Percentiles rank a stretch among this genome's conserved stretches.
These are phyloP conservation scores for Cephus runcator DNA, from an alignment of 2,888 invertebrate genomes.

Conservation along the genomic window DNA sequence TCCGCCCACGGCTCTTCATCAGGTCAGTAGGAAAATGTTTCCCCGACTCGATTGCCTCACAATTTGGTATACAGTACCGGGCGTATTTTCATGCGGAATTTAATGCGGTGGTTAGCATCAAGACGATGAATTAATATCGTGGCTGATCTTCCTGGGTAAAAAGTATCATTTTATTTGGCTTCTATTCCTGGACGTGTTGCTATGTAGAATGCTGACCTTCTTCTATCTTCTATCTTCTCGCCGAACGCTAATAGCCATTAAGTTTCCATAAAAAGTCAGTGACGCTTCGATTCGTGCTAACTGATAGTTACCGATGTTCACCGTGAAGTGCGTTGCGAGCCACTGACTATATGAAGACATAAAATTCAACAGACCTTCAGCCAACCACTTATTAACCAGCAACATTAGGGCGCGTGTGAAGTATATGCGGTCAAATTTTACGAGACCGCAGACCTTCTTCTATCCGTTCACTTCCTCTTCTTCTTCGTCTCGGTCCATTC, in stretches of 20 bases:
- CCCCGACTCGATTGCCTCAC: background rate
- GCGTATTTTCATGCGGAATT: background rate
- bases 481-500: slow-evolving; percentile 9
- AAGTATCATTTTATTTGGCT: background rate
- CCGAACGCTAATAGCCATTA: background rate
- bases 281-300: background rate
- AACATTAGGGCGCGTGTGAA: slow-evolving; percentile 34
- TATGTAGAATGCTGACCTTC: background rate
- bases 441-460: slow-evolving; percentile 50
- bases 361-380: background rate
- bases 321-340: background rate
- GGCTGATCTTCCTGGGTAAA: background rate
- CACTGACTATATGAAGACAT: background rate
- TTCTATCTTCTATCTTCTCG: background rate
- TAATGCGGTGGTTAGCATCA: background rate
- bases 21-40: slow-evolving; percentile 72
- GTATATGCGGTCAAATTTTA: slow-evolving; percentile 44
- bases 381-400: slow-evolving; percentile 36
- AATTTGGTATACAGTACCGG: background rate
- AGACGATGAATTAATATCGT: background rate
- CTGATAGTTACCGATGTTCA: background rate
- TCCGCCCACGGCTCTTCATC: slow-evolving; percentile 84
- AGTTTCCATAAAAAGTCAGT: background rate
- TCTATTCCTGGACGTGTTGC: background rate
- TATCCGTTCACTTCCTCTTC: slow-evolving; percentile 27